These are phyloP conservation scores for Congeria kusceri DNA, from an alignment of 2,888 invertebrate genomes.

Conservation along the genomic window DNA sequence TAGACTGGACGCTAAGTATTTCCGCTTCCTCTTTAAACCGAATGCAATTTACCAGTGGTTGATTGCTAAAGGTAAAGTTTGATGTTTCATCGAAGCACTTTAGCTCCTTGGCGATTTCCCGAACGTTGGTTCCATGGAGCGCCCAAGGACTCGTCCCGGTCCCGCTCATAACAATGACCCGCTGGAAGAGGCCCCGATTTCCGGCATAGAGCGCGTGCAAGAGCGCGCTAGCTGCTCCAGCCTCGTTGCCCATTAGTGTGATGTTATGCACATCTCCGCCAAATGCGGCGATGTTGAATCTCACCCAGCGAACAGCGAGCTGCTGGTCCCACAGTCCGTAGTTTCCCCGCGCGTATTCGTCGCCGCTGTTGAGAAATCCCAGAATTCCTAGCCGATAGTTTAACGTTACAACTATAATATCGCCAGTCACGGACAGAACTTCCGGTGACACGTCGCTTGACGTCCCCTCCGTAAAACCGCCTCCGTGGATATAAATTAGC, in stretches of 20 bases:
- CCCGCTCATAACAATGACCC: constrained; percentile 58
- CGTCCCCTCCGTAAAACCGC: constrained; percentile 48
- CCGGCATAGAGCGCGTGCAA: constrained; percentile 56
- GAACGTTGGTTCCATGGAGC: constrained; percentile 31
- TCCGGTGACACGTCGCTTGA: constrained; percentile 50
- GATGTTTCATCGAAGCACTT: constrained; percentile 30
- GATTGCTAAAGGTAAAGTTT: constrained; percentile 19
- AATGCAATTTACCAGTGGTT: constrained; percentile 43
- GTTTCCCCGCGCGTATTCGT: constrained; percentile 44
- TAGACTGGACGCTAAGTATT: constrained; percentile 33
- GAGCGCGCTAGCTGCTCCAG: constrained; percentile 52
- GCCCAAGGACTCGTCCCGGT: constrained; percentile 54
- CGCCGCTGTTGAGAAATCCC: constrained; percentile 53
- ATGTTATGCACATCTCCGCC: constrained; percentile 56
- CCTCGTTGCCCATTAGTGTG: constrained; percentile 50
- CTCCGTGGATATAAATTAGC: constrained; percentile 57
- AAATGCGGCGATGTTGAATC: constrained; percentile 55
- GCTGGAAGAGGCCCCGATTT: constrained; percentile 52
- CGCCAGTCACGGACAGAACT: constrained; percentile 30
- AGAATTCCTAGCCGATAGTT: constrained; percentile 58
- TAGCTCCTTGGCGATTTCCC: constrained; percentile 31
- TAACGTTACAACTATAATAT: constrained; percentile 55
- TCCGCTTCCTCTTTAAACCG: constrained; percentile 27
- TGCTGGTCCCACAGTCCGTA: constrained; percentile 64
- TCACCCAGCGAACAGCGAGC: constrained; percentile 53